Evolutionary conservation across 1,140 invertebrate species (phyloP), one percentile per base, ranked within the genome.

Genomic region (Pantala flavescens): DNA sequence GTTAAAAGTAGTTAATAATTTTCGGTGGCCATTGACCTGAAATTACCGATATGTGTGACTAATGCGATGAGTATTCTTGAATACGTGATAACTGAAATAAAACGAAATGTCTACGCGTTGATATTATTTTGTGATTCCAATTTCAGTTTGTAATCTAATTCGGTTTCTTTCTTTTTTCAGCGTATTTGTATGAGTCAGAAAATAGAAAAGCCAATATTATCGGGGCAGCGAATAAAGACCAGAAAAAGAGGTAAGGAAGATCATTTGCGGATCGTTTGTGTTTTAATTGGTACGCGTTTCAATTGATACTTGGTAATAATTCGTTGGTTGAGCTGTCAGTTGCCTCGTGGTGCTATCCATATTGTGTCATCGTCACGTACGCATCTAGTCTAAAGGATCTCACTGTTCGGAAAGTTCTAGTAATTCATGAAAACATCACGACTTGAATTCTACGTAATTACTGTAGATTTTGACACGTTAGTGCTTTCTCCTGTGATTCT

Each of bases 121-220:
- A 63, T 42, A 19, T 72, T 23, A 23, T n/a, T 10, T 24, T 84
- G 2, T 82, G 83, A 78, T 79, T 78, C 9, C 9, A 36, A 36
- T 36, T 2, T 36, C 9, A 36, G 3, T 36, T n/a, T n/a, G n/a
- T n/a, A 5, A 36, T 36, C 2, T 36, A 36, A 36, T 5, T 5
- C 9, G 28, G 28, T 36, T 9, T 2, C 28, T 88, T 82, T 82
- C 82, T 81, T 89, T 92, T 78, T 87, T 93, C 91, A 91, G 91
- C 91, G 89, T 91, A 93, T 90, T 97, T 98, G 94, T 96, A 98
- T 98, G 96, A 98, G 94, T 98, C 95, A 97, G 90, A 98, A 98
- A 93, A 93, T 91, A 91, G 95, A 98, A 96, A 97, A 97, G 94
- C 96, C 96, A 91, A 92, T 96, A 90, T 89, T 98, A 91, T 97